Evolutionary conservation across 2,797 vertebrate genomes (phyloP).

Genomic region (Heliangelus exortis): DNA sequence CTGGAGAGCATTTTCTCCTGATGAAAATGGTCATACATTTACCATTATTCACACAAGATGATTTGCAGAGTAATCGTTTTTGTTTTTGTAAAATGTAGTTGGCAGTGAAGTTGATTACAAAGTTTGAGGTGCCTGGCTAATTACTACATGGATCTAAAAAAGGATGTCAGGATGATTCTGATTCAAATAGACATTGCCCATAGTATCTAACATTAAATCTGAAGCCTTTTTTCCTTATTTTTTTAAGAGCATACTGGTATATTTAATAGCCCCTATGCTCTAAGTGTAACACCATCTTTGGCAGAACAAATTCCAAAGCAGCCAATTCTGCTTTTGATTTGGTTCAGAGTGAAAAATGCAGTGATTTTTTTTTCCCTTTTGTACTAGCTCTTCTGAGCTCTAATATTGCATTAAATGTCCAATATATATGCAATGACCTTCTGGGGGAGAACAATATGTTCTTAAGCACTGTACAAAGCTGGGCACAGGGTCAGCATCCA

Average conservation of each 20-base stretch:
- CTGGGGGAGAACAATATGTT: not conserved
- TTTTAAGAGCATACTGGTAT: not conserved
- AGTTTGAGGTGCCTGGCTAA: not conserved
- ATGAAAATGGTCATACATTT: not conserved
- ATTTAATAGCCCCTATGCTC: not conserved
- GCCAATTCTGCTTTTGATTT: conserved; percentile 18
- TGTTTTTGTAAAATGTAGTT: not conserved
- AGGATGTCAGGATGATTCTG: not conserved
- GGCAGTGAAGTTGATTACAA: not conserved
- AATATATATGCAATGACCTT: not conserved
- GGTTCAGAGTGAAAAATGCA: not conserved
- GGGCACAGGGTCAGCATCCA: not conserved
- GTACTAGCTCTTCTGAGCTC: not conserved
- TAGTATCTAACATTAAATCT: not conserved
- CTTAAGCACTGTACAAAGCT: not conserved
- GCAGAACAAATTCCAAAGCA: conserved; percentile 14
- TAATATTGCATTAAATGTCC: not conserved
- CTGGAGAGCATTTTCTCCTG: not conserved
- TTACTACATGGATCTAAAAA: not conserved
- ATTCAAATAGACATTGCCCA: not conserved
- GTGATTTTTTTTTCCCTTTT: not conserved
- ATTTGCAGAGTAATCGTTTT: not conserved
- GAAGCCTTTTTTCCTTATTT: not conserved
- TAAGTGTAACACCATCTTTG: not conserved
- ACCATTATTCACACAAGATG: not conserved